These are phyloP conservation scores for Lytechinus variegatus DNA, from an alignment of 35 echinoderm and acorn worm genomes.

Conservation along the genomic window DNA sequence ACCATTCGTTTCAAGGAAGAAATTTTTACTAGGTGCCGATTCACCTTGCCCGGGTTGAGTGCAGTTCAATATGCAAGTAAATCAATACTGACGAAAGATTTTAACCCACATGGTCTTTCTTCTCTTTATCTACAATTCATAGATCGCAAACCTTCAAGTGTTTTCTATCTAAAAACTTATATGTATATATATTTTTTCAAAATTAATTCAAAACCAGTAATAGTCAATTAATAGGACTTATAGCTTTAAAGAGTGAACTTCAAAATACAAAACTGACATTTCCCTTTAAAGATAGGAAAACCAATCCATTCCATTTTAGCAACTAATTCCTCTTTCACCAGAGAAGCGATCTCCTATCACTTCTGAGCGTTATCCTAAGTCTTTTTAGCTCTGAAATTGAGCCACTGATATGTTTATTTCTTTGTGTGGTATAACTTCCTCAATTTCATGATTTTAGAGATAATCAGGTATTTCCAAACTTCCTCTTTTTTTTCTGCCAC, in stretches of 20 bases:
- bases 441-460: neutral
- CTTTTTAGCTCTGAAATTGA: neutral
- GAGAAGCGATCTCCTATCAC: neutral
- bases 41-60: too few relatives aligned
- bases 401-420: neutral
- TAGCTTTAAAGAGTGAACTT: neutral
- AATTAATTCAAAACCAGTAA: too few relatives aligned
- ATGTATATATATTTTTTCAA: too few relatives aligned
- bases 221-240: too few relatives aligned
- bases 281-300: neutral
- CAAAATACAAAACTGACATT: neutral
- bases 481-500: conserved; percentile 1
- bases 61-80: too few relatives aligned
- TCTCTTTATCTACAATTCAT: too few relatives aligned
- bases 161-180: too few relatives aligned
- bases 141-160: too few relatives aligned
- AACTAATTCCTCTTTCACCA: neutral
- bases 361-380: neutral
- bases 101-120: too few relatives aligned
- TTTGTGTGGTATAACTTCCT: neutral
- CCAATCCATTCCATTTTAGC: neutral
- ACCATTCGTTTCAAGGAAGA: too few relatives aligned
- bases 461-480: neutral
- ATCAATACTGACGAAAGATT: too few relatives aligned
- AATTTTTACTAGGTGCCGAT: too few relatives aligned